Conservation (phyloP, 30 jellyfish, hydroid and myxozoan genomes). For the Chrysaora quinquecirrha region DNA sequence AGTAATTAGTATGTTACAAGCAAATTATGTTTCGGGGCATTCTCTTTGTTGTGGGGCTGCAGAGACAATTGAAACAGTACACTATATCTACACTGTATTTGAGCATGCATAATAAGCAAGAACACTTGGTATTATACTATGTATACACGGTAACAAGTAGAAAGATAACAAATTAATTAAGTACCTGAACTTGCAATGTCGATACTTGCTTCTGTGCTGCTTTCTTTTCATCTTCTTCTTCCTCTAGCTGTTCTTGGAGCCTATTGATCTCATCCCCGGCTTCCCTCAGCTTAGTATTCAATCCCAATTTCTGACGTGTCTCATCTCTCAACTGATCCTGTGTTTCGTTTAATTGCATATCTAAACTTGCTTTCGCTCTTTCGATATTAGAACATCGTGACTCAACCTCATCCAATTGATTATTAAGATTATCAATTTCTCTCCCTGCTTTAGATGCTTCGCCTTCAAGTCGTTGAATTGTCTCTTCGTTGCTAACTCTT, state of each 20-base stretch:
- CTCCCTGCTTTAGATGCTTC: slow-evolving; percentile 67
- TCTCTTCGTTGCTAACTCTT: slow-evolving; percentile 86
- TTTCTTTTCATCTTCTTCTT: slow-evolving; percentile 92
- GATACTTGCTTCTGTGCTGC: slow-evolving; percentile 86
- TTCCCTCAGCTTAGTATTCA: slow-evolving; percentile 91
- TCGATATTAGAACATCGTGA: slow-evolving; percentile 68
- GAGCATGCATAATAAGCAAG: no score
- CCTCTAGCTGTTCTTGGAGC: slow-evolving; percentile 98
- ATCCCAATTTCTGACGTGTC: slow-evolving; percentile 87
- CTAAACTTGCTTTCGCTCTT: slow-evolving; percentile 58
- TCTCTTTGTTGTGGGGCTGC: no score
- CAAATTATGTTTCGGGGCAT: no score
- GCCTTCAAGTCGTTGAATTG: slow-evolving; percentile 73
- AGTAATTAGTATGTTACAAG: no score
- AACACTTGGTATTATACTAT: no score
- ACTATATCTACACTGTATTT: no score
- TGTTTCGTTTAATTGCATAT: slow-evolving; percentile 47
- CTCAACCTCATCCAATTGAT: slow-evolving; percentile 88
- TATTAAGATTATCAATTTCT: slow-evolving; percentile 82
- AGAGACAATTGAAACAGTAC: no score
- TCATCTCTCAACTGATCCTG: slow-evolving; percentile 91
- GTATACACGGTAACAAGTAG: no score
- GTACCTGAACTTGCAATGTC: slow-evolving; percentile 75
- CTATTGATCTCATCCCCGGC: slow-evolving; percentile 98
- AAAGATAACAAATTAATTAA: no score